Base-by-base conservation (phyloP, 23 tunicate species). In the Aplidium turbinatum region DNA sequence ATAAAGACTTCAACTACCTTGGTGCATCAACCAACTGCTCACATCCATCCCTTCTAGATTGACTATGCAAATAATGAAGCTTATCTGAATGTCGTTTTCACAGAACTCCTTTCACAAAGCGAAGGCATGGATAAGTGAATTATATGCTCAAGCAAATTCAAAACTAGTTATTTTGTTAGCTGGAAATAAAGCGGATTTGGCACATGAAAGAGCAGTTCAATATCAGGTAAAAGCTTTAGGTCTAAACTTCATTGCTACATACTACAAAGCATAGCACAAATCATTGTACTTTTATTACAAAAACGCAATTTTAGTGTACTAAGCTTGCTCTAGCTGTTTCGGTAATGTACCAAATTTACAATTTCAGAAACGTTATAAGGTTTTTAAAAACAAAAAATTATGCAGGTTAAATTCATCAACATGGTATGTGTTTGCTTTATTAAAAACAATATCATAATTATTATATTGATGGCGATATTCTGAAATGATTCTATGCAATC, bases 171-270 rank as follows among this genome's bases (percentile, higher is more conserved):
- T 77, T 7, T 26, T 69, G 35, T 42, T 77, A 5, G 72, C 33
- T 26, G 82, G 82, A 38, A 77, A 77, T 33, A 77, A 77, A 35
- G 35, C 76, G 3, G 82, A 77, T 40, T 28, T 77, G 35, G 78
- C 39, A 9, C 77, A 77, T 24, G 36, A 23, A 19, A 68, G 82
- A 42, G 31, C 4, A 2, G 76, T 77, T 31, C 80, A 18, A 16
- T 16, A 21, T 24, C 21, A 72, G 35, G 63, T 72, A 30, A 68
- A 29, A 21, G 16, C 7, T 6, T 11, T 6, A 24, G 51, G 53
- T 55, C 26, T 16, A 11, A 16, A 22, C 62, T 11, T 21, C n/a
- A n/a, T n/a, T n/a, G n/a, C n/a, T n/a, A n/a, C n/a, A n/a, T n/a
- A n/a, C n/a, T n/a, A n/a, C n/a, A n/a, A n/a, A n/a, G n/a, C n/a